Evolutionary conservation across 2,888 invertebrate genomes (phyloP).

Genomic region (Nematopogon swammerdamellus): DNA sequence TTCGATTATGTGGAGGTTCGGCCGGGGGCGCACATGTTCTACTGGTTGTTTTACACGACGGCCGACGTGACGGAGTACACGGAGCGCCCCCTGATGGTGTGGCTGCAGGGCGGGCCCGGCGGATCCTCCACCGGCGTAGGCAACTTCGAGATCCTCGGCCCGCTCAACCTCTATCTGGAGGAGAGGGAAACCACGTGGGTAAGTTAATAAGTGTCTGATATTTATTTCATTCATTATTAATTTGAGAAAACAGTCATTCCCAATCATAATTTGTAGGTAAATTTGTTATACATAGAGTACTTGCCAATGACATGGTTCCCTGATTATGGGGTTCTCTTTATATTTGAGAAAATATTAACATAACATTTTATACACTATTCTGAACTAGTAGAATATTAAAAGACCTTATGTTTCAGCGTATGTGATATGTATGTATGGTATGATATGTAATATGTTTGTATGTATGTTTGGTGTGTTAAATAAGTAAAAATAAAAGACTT

Average conservation of each 20-base stretch:
- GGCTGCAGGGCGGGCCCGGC: slow-evolving; percentile 88
- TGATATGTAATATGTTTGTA: too few species aligned
- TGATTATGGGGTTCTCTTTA: too few species aligned
- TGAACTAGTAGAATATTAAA: too few species aligned
- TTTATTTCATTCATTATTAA: not conserved
- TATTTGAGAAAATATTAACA: slow-evolving; percentile 1
- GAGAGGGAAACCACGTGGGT: slow-evolving; percentile 77
- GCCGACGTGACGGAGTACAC: slow-evolving; percentile 56
- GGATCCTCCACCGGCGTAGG: slow-evolving; percentile 78
- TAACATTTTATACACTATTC: too few species aligned
- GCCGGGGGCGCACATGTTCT: slow-evolving; percentile 77
- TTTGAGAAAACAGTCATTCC: not conserved
- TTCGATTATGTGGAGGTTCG: slow-evolving; percentile 74
- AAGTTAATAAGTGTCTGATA: too few species aligned
- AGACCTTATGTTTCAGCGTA: too few species aligned
- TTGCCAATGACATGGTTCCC: too few species aligned
- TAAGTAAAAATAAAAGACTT: too few species aligned
- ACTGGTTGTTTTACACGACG: slow-evolving; percentile 81
- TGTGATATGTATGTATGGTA: too few species aligned
- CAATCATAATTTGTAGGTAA: not conserved
- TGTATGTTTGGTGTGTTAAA: too few species aligned
- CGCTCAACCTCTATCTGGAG: slow-evolving; percentile 60
- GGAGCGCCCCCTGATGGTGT: slow-evolving; percentile 75
- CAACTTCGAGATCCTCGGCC: slow-evolving; percentile 85
- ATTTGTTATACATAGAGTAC: not conserved